Evolutionary conservation across 2,113 vertebrate genomes (phyloP).

Genomic region (Pitta sordida): DNA sequence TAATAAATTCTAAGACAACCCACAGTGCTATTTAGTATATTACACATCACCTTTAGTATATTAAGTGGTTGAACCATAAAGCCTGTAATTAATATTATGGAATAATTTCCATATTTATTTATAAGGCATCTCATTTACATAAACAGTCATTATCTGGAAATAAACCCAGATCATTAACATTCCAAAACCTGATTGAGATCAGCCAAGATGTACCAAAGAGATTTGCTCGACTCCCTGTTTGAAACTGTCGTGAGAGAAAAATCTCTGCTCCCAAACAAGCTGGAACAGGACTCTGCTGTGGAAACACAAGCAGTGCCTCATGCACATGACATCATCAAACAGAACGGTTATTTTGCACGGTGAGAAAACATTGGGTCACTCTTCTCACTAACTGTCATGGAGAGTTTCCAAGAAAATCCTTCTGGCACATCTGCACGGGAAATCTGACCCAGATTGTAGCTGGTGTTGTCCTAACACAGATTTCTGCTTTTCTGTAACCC

Average conservation of each 20-base stretch:
- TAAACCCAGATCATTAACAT: background rate
- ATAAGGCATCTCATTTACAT: slow-evolving; percentile 20
- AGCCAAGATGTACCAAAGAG: background rate
- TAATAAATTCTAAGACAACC: background rate
- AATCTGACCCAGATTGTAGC: background rate
- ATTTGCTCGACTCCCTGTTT: background rate
- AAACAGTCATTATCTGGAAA: slow-evolving; percentile 9
- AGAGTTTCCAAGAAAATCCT: slow-evolving; percentile 13
- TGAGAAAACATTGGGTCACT: slow-evolving; percentile 35
- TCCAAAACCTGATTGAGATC: background rate
- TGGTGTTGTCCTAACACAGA: background rate
- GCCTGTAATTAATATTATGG: background rate
- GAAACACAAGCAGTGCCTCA: background rate
- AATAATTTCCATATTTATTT: slow-evolving; percentile 9
- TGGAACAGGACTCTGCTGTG: background rate
- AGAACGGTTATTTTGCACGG: background rate
- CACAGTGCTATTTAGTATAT: background rate
- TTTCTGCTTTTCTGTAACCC: background rate
- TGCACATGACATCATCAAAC: background rate
- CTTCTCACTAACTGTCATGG: background rate
- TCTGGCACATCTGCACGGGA: slow-evolving; percentile 22
- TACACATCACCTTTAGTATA: background rate
- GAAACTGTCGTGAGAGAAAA: background rate
- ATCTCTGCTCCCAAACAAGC: background rate
- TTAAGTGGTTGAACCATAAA: background rate